phyloP scores from a whole-genome alignment of 2,888 invertebrate species.

The Acrocyrtus sp. region DNA sequence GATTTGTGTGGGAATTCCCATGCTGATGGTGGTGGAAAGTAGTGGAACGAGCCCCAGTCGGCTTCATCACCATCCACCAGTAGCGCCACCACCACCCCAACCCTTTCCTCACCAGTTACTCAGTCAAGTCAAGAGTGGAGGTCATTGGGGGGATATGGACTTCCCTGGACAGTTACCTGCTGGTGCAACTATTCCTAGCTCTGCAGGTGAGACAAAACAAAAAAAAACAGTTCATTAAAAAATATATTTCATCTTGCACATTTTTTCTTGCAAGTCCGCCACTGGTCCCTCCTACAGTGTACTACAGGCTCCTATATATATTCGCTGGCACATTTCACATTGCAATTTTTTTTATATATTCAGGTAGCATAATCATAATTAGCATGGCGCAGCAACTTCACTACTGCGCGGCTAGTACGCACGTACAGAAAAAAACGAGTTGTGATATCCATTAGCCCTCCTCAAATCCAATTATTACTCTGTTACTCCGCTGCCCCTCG shows the following conservation, averaged over 20 bases:
- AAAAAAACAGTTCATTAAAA: not conserved
- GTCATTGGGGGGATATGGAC: constrained; percentile 63
- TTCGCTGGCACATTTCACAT: not conserved
- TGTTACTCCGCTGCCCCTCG: not conserved
- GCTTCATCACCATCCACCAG: constrained; percentile 56
- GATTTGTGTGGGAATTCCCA: constrained; percentile 41
- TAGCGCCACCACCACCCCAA: constrained; percentile 32
- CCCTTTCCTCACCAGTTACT: constrained; percentile 24
- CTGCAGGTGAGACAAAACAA: constrained; percentile 55
- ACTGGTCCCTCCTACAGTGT: no score
- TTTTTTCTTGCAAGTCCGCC: not conserved
- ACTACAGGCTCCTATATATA: no score
- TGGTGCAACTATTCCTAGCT: constrained; percentile 59
- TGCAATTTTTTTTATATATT: not conserved
- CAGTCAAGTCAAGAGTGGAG: constrained; percentile 13
- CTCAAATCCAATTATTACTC: not conserved
- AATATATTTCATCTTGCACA: not conserved
- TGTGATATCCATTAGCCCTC: no score
- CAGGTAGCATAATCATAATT: no score
- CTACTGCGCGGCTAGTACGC: no score
- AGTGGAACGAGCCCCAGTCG: constrained; percentile 61
- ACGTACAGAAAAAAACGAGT: no score
- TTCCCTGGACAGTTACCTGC: constrained; percentile 63
- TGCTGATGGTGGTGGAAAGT: constrained; percentile 64
- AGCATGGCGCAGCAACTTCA: no score